These are phyloP conservation scores for Tragelaphus oryx DNA, from an alignment of 2,797 vertebrate species.

Conservation along the genomic window DNA sequence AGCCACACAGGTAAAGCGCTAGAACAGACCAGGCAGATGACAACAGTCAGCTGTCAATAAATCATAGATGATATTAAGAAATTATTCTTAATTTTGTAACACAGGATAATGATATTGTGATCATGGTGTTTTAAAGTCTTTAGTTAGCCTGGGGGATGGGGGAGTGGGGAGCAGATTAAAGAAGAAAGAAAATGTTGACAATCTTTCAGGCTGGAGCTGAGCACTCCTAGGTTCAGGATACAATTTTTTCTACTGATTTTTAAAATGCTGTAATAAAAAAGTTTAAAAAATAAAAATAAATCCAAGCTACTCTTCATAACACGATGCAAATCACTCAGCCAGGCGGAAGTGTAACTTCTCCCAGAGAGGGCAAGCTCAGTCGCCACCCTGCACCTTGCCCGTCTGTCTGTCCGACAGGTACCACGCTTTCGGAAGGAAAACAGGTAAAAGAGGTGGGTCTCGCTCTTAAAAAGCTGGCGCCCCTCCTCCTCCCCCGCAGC, in stretches of 20 bases:
- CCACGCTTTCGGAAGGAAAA: background rate
- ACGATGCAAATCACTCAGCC: background rate
- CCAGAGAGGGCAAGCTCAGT: background rate
- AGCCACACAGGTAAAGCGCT: rapidly evolving
- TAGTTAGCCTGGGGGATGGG: background rate
- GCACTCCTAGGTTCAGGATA: background rate
- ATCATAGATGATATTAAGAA: background rate
- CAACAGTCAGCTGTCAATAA: background rate
- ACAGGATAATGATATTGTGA: background rate
- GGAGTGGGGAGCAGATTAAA: background rate
- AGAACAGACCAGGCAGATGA: background rate
- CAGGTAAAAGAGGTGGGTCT: rapidly evolving
- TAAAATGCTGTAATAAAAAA: background rate
- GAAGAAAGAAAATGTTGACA: background rate
- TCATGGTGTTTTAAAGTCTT: background rate
- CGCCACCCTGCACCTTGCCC: background rate
- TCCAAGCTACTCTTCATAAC: background rate
- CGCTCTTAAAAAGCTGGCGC: rapidly evolving
- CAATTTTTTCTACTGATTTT: background rate
- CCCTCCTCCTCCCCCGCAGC: background rate
- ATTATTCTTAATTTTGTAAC: background rate
- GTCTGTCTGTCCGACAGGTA: background rate
- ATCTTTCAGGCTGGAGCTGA: background rate
- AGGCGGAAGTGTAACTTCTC: background rate
- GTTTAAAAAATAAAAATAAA: slow-evolving; percentile 23